Percentiles rank a stretch among this genome's conserved stretches.
These are phyloP conservation scores for Hydractinia echinata DNA, from an alignment of 30 jellyfish, hydroid and myxozoan species.

Conservation along the genomic window DNA sequence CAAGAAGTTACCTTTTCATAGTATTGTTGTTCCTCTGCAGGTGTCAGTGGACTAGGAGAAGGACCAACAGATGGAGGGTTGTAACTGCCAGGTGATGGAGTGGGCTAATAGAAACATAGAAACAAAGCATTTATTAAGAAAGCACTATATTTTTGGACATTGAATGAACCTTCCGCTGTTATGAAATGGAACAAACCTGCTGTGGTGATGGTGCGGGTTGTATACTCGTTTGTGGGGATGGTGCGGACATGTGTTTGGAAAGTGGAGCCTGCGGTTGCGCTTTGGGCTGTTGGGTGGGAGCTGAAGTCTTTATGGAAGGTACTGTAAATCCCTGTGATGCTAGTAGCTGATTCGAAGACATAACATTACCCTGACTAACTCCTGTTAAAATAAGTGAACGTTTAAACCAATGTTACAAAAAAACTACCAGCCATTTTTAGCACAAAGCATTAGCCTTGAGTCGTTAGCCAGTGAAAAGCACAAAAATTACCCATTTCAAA, in stretches of 20 bases:
- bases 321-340: background rate
- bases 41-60: conserved; percentile 21
- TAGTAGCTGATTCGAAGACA: no score
- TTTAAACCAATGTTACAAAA: no score
- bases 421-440: no score
- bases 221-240: conserved; percentile 22
- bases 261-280: conserved; percentile 16
- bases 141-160: no score
- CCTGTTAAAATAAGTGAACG: no score
- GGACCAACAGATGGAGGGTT: conserved; percentile 40
- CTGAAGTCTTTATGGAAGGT: conserved; percentile 21
- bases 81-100: conserved; percentile 19
- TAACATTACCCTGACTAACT: no score
- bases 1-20: conserved; percentile 18
- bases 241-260: conserved; percentile 14
- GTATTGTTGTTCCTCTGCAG: conserved; percentile 26
- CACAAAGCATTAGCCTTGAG: no score
- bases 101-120: no score
- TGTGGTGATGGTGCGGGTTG: conserved; percentile 31
- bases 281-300: conserved; percentile 1
- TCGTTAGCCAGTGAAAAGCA: no score
- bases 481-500: no score
- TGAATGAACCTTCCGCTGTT: no score
- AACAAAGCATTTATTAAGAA: no score
- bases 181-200: conserved; percentile 6